phyloP scores from a whole-genome alignment of 2,888 invertebrate genomes.

The Nomada fucata region DNA sequence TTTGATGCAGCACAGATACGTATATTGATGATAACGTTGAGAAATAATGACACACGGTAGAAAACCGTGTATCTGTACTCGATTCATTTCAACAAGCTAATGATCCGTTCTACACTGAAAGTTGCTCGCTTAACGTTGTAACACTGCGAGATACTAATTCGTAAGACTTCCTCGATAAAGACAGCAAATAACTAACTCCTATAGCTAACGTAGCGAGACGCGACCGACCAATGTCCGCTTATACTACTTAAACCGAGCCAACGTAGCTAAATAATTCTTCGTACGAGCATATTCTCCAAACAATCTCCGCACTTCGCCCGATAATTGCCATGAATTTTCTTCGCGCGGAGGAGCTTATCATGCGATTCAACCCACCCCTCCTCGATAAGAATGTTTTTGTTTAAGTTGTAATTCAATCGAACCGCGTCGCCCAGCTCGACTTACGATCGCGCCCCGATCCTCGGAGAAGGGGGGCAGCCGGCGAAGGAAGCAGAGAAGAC shows the following conservation, averaged over 20 bases:
- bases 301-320: not conserved
- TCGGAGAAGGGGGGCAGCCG: not conserved
- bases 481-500: slow-evolving; percentile 45
- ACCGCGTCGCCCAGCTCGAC: slow-evolving; percentile 32
- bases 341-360: not conserved
- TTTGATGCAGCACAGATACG: not conserved
- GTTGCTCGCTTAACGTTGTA: too few relatives aligned
- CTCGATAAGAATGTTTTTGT: slow-evolving; percentile 9
- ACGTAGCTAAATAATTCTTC: too few relatives aligned
- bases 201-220: not conserved
- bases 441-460: slow-evolving; percentile 41
- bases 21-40: too few relatives aligned
- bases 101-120: too few relatives aligned
- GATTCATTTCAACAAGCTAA: too few relatives aligned
- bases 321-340: not conserved
- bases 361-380: not conserved
- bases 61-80: too few relatives aligned
- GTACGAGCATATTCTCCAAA: not conserved
- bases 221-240: not conserved
- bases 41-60: too few relatives aligned
- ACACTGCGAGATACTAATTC: too few relatives aligned
- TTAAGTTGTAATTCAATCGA: slow-evolving; percentile 52
- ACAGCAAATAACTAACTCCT: not conserved
- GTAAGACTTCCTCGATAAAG: too few relatives aligned
- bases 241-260: not conserved